Percentiles rank a stretch among this genome's conserved stretches.
Conservation (phyloP, 2,797 vertebrate genomes). For the Hydrocynus forskahlii region DNA sequence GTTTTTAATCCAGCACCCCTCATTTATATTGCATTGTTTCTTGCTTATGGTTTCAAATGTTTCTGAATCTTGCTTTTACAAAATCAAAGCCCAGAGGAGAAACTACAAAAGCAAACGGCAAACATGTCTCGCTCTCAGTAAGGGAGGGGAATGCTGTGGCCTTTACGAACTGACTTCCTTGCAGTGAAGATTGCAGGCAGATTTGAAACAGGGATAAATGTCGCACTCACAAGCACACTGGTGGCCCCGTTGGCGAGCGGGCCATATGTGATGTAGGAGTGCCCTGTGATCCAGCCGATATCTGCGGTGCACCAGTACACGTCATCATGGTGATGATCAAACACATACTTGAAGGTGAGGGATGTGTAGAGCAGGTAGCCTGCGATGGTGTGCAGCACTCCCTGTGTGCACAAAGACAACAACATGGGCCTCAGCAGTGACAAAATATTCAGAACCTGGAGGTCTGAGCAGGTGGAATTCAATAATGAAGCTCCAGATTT, state of each 20-base stretch:
- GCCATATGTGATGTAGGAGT: slow-evolving; percentile 83
- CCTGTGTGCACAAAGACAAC: slow-evolving; percentile 63
- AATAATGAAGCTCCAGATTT: too few relatives aligned
- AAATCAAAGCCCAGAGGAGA: too few relatives aligned
- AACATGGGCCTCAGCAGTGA: background rate
- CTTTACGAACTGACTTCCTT: too few relatives aligned
- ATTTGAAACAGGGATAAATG: background rate
- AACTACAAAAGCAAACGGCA: too few relatives aligned
- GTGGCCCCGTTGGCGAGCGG: slow-evolving; percentile 81
- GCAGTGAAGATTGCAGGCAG: too few relatives aligned
- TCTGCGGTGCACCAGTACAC: slow-evolving; percentile 86
- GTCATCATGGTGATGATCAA: slow-evolving; percentile 78
- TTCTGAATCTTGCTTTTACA: too few relatives aligned
- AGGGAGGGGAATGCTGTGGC: too few relatives aligned
- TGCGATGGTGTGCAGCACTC: slow-evolving; percentile 78
- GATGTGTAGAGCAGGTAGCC: slow-evolving; percentile 83
- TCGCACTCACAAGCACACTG: slow-evolving; percentile 73
- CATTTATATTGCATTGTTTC: too few relatives aligned
- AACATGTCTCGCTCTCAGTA: too few relatives aligned
- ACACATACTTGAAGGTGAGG: slow-evolving; percentile 80
- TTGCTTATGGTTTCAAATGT: too few relatives aligned
- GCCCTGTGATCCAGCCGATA: slow-evolving; percentile 85
- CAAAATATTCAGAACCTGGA: background rate
- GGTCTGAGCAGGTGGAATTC: too few relatives aligned
- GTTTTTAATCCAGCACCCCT: too few relatives aligned